These are phyloP conservation scores for Diglossa brunneiventris DNA, from an alignment of 2,113 vertebrate species.

Conservation along the genomic window DNA sequence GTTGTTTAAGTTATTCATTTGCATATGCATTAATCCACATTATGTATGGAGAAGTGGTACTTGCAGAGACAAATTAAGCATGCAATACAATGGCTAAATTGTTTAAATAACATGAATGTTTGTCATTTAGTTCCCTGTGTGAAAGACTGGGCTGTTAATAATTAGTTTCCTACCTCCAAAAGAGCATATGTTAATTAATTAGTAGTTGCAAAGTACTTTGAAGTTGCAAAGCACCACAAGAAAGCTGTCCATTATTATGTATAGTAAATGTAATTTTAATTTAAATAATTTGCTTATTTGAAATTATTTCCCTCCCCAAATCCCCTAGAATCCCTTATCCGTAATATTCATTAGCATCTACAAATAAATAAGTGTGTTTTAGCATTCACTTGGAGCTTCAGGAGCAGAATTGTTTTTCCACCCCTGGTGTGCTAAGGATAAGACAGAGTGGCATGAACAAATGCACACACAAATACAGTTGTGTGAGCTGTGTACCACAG, in stretches of 20 bases:
- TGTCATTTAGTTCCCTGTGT: conserved; percentile 19
- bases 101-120: conserved; percentile 53
- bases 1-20: neutral
- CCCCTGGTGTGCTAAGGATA: neutral
- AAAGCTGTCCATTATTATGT: conserved; percentile 29
- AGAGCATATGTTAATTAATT: conserved; percentile 55
- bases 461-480: neutral
- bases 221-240: conserved; percentile 39
- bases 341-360: neutral
- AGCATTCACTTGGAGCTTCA: neutral
- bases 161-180: conserved; percentile 56
- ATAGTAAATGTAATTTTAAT: neutral
- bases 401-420: neutral
- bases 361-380: neutral
- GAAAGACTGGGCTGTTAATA: conserved; percentile 39
- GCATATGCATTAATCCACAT: conserved; percentile 15
- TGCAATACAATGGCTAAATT: conserved; percentile 35
- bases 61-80: conserved; percentile 13
- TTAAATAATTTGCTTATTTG: conserved; percentile 22
- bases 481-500: neutral
- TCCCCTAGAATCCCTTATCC: neutral
- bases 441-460: neutral
- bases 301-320: neutral
- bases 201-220: conserved; percentile 50
- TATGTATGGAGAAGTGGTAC: conserved; percentile 3